Percentiles rank a stretch among this genome's conserved stretches.
Evolutionary conservation across 2,888 invertebrate species (phyloP).

Genomic region (Caenorhabditis sp.): DNA sequence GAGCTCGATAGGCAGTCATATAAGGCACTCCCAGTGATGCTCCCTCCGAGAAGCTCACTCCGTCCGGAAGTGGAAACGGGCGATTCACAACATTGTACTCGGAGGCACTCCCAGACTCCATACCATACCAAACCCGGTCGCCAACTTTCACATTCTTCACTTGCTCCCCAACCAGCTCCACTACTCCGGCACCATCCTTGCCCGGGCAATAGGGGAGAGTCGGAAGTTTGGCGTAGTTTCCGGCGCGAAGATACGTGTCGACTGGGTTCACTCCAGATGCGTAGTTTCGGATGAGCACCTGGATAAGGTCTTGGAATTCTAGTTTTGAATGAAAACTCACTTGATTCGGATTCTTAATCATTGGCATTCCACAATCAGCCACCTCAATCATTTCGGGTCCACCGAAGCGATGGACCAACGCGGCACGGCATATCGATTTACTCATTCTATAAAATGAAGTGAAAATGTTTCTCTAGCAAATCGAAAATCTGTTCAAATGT

Average conservation of each 20-base stretch:
- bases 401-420: conserved; percentile 73
- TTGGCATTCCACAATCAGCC: conserved; percentile 31
- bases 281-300: conserved; percentile 85
- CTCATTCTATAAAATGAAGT: conserved; percentile 1
- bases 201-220: conserved; percentile 86
- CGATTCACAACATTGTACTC: conserved; percentile 84
- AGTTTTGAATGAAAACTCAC: too few relatives aligned
- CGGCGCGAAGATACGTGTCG: conserved; percentile 86
- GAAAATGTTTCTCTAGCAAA: background rate
- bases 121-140: conserved; percentile 81
- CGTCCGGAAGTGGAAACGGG: conserved; percentile 80
- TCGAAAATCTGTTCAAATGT: background rate
- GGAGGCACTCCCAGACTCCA: conserved; percentile 83
- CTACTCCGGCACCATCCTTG: conserved; percentile 85
- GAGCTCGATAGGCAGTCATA: conserved; percentile 86
- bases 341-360: conserved; percentile 21
- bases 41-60: conserved; percentile 85
- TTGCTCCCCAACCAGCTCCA: conserved; percentile 82
- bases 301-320: too few relatives aligned
- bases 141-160: conserved; percentile 73
- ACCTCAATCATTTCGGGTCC: conserved; percentile 68
- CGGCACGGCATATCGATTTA: conserved; percentile 60
- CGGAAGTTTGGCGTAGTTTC: conserved; percentile 84
- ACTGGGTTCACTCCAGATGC: conserved; percentile 86
- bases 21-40: conserved; percentile 86